Evolutionary conservation across 2,797 vertebrate species (phyloP), one percentile per base, ranked within the genome.

Genomic region (Bradypus variegatus): DNA sequence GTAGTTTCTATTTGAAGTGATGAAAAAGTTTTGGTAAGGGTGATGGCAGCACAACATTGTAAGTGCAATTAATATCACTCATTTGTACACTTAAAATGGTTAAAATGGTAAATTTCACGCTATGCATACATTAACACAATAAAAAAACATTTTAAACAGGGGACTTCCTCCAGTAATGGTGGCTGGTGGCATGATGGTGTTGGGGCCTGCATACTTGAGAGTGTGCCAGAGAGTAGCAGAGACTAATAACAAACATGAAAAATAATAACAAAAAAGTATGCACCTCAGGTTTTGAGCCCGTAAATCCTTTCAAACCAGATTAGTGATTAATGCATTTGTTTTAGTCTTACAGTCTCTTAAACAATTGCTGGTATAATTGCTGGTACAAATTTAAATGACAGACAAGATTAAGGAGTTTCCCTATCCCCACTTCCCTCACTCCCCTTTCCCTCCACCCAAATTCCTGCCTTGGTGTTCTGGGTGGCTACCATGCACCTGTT

Each of bases 361-460:
- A 97, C 97, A 97, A 97, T 97, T 97, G 97, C 94, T 64, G 86
- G 95, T 96, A 94, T 97, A 97, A 98, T 97, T 97, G 97, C n/a
- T n/a, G n/a, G n/a, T n/a, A 95, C 95, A 96, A 96, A 97, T 96
- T 97, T 95, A 96, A 96, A 97, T 96, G 91, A 45, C 41, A 45
- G 41, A 45, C 41, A 45, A 45, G 90, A 97, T 95, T 77, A 97
- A 96, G 97, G 97, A 95, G 91, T 96, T 94, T 90, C 33, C 50
- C 48, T n/a, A 67, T 45, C 12, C 23, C 38, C 16, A 38, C 60
- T 73, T 67, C 55, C 60, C 50, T 58, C 45, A 60, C 58, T 8
- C 14, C 31, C 50, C 48, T 78, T 38, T 78, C 95, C 23, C 31
- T 94, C 94, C 58, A 60, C 91, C 95, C 92, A 96, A 93, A 95